Evolutionary conservation across 2,888 invertebrate genomes (phyloP), one percentile per base, ranked within the genome.

Genomic region (Stictocephala bisonia): DNA sequence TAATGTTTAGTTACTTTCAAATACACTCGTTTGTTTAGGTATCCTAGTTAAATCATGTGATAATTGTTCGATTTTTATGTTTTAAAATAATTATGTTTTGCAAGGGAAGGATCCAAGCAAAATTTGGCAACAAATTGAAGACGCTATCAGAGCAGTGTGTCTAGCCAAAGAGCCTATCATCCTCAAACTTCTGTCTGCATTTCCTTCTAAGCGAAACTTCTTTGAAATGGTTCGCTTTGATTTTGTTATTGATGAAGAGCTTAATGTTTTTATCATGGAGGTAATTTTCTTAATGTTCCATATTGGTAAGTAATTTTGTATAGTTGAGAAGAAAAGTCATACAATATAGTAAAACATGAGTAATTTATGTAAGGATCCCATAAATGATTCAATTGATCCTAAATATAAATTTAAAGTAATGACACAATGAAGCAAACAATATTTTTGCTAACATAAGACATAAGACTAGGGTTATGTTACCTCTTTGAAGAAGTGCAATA

Each of bases 191-290:
- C 84, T 90, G 1, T 84, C 83, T 75, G 83, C 83, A 2, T 88
- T 86, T 77, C 84, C 86, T 71, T 88, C 88, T 0, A 85, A 85
- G 50, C 84, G 87, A 18, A 93, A 92, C 80, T 98, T 96, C 84
- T 99, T 99, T 84, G 98, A 99, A 84, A 87, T 99, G 87, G 92
- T 97, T 85, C 89, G 99, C 29, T 95, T 99, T 82, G 99, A 99
- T 84, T 92, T 99, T 82, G 91, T 96, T 0, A 86, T 98, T 1
- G 96, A 98, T 82, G 93, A 95, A 78, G 86, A 95, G 69, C 83
- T 98, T 0, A 92, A 92, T 60, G 93, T 97, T 0, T 93, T 90
- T 81, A 86, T 97, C 4, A 91, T 99, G 89, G 99, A 99, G 86
- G 87, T 86, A 78, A 79, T 80, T 26, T 41, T 40, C 20, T 7